Conservation (phyloP, 1,140 invertebrate species). For the Papilio aristodemus region DNA sequence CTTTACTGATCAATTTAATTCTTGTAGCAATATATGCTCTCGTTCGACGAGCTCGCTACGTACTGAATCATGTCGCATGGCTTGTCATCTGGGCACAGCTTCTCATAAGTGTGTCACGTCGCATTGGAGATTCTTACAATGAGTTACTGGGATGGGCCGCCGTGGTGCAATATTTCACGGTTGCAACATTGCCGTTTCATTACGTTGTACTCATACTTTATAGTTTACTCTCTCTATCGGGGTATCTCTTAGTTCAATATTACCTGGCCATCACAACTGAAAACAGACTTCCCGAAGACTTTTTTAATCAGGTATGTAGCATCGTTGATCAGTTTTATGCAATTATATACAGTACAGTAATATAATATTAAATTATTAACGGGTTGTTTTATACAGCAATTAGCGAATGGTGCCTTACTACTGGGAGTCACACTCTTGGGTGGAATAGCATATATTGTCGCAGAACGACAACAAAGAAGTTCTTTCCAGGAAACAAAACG, state of each 20-base stretch:
- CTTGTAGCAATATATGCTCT: slow-evolving; percentile 67
- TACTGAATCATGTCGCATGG: slow-evolving; percentile 84
- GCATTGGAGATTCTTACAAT: slow-evolving; percentile 74
- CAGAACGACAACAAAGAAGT: slow-evolving; percentile 91
- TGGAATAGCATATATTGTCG: slow-evolving; percentile 88
- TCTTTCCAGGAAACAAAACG: slow-evolving; percentile 95
- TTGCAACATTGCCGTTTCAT: slow-evolving; percentile 89
- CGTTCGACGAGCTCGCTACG: slow-evolving; percentile 62
- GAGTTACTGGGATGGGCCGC: slow-evolving; percentile 87
- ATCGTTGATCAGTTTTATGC: background rate
- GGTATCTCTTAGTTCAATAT: slow-evolving; percentile 66
- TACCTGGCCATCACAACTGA: slow-evolving; percentile 62
- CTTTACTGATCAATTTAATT: slow-evolving; percentile 79
- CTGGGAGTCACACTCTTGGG: slow-evolving; percentile 87
- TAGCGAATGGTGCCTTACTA: slow-evolving; percentile 86
- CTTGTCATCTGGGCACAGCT: slow-evolving; percentile 83
- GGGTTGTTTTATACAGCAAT: slow-evolving; percentile 79
- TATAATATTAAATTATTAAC: no score
- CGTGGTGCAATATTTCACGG: slow-evolving; percentile 91
- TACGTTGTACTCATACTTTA: slow-evolving; percentile 79
- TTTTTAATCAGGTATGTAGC: slow-evolving; percentile 58
- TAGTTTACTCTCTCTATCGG: slow-evolving; percentile 58
- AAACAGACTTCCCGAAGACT: slow-evolving; percentile 65
- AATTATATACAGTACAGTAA: background rate
- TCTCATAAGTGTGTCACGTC: slow-evolving; percentile 77